phyloP scores from a whole-genome alignment of 2,888 invertebrate genomes.

The Pollenia griseotomentosa region DNA sequence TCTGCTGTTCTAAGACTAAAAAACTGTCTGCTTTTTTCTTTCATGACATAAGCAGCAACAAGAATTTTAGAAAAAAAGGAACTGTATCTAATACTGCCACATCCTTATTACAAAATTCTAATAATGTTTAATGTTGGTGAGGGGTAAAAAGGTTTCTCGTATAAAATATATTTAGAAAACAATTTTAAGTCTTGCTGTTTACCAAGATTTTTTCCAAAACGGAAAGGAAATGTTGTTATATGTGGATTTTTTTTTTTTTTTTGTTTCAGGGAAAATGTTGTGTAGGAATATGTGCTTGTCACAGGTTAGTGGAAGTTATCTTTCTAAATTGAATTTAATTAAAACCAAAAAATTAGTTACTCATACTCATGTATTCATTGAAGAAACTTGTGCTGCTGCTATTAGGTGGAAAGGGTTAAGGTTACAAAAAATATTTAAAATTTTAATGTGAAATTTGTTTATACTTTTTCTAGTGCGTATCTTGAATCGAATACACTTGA shows the following conservation, averaged over 20 bases:
- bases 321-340: conserved; percentile 83
- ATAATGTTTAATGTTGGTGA: conserved; percentile 56
- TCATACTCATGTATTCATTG: conserved; percentile 36
- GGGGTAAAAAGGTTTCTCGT: conserved; percentile 45
- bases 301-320: conserved; percentile 75
- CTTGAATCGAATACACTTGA: conserved; percentile 30
- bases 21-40: conserved; percentile 56
- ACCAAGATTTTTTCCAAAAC: conserved; percentile 21
- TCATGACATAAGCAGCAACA: conserved; percentile 58
- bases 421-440: neutral
- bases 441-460: conserved; percentile 38
- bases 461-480: neutral
- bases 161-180: conserved; percentile 65
- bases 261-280: conserved; percentile 13
- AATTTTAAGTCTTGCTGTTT: conserved; percentile 64
- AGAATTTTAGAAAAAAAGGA: conserved; percentile 12
- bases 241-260: neutral
- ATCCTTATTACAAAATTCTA: conserved; percentile 72
- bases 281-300: conserved; percentile 55
- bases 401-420: neutral
- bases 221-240: conserved; percentile 10
- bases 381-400: conserved; percentile 29
- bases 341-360: conserved; percentile 76
- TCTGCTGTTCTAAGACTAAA: conserved; percentile 33
- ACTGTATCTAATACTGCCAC: conserved; percentile 76